phyloP scores from a whole-genome alignment of 2,888 invertebrate genomes.

The Rhodophaea formosa region DNA sequence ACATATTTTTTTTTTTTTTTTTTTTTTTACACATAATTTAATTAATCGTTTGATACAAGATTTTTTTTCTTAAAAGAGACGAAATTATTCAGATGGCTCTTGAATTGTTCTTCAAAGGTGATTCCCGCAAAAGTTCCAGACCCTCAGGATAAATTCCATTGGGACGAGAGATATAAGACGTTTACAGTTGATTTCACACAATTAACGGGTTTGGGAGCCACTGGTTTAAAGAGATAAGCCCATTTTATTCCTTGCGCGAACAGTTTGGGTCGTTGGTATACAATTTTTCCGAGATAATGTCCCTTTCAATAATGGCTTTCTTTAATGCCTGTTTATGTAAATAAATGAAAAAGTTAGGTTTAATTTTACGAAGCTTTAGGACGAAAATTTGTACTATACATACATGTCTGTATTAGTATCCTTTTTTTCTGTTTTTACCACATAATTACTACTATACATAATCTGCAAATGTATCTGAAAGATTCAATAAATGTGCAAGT shows the following conservation, averaged over 20 bases:
- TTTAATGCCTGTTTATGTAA: background rate
- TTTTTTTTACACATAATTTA: no score
- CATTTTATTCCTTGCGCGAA: slow-evolving; percentile 25
- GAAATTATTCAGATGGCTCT: background rate
- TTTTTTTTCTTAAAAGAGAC: background rate
- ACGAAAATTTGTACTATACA: no score
- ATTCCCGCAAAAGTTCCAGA: slow-evolving; percentile 14
- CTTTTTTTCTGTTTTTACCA: no score
- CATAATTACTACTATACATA: no score
- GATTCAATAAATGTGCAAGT: no score
- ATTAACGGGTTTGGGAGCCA: slow-evolving; percentile 39
- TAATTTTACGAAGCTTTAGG: background rate
- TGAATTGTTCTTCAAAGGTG: slow-evolving; percentile 13
- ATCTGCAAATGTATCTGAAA: no score
- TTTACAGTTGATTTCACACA: slow-evolving; percentile 42
- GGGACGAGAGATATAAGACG: slow-evolving; percentile 29
- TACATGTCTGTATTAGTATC: background rate
- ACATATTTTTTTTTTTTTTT: no score
- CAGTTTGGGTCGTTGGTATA: slow-evolving; percentile 10
- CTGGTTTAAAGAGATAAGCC: slow-evolving; percentile 41
- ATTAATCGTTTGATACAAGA: no score
- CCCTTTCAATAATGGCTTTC: background rate
- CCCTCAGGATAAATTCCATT: slow-evolving; percentile 26
- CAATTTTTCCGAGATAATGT: background rate
- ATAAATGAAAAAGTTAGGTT: background rate